Conservation (phyloP, 1,140 invertebrate species). For the Camponotus pennsylvanicus region DNA sequence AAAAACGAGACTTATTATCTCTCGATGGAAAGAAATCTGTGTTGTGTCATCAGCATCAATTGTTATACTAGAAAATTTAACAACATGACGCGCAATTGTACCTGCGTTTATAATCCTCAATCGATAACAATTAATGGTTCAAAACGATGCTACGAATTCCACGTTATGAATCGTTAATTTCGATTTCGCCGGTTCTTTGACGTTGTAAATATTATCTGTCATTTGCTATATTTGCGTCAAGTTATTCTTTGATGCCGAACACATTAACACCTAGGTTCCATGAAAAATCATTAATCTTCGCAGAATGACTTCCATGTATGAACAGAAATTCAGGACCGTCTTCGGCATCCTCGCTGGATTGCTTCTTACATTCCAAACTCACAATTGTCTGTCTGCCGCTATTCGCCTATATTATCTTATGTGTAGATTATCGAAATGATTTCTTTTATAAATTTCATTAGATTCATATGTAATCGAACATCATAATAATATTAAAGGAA, state of each 20-base stretch:
- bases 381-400: conserved; percentile 99
- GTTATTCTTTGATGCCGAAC: conserved; percentile 99
- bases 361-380: conserved; percentile 99
- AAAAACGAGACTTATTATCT: conserved; percentile 64
- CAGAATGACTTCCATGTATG: conserved; percentile 99
- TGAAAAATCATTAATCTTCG: conserved; percentile 99
- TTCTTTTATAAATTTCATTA: not conserved
- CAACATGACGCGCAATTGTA: conserved; percentile 11
- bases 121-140: not conserved
- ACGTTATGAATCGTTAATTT: conserved; percentile 87
- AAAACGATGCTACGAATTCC: conserved; percentile 23
- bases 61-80: conserved; percentile 15
- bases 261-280: conserved; percentile 99
- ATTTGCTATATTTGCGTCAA: conserved; percentile 99
- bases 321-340: conserved; percentile 99
- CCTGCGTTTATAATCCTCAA: conserved; percentile 1
- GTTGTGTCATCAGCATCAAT: not conserved
- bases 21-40: conserved; percentile 13
- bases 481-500: conserved; percentile 18
- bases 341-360: conserved; percentile 99
- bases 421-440: conserved; percentile 85
- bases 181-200: conserved; percentile 97
- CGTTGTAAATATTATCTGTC: conserved; percentile 99
- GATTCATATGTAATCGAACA: not conserved
- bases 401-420: conserved; percentile 99